phyloP scores from a whole-genome alignment of 2,888 invertebrate genomes.

The Andricus curvator region DNA sequence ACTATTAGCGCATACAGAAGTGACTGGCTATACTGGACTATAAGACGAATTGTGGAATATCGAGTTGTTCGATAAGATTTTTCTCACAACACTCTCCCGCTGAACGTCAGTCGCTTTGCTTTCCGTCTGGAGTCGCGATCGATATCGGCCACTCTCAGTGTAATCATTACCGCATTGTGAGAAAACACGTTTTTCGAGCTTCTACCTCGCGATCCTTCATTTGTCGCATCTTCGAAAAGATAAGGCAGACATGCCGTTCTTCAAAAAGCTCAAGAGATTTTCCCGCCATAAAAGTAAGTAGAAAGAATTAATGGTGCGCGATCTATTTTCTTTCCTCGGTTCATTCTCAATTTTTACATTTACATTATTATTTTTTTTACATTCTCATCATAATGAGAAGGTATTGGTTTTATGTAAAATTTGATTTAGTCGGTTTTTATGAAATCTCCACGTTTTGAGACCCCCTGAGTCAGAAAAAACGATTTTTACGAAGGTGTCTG shows the following conservation, averaged over 20 bases:
- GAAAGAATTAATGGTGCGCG: background rate
- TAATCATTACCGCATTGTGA: conserved; percentile 22
- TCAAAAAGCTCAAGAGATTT: conserved; percentile 72
- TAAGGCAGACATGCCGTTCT: conserved; percentile 68
- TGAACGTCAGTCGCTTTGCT: background rate
- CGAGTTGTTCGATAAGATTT: too few relatives aligned
- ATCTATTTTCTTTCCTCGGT: background rate
- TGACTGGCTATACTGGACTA: too few relatives aligned
- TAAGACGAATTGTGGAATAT: too few relatives aligned
- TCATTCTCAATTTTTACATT: background rate
- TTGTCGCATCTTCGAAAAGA: conserved; percentile 31
- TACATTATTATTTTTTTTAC: too few relatives aligned
- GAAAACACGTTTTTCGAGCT: conserved; percentile 28
- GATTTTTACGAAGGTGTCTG: too few relatives aligned
- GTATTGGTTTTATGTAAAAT: too few relatives aligned
- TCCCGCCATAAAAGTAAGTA: conserved; percentile 74
- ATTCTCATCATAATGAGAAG: too few relatives aligned
- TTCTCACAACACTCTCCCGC: too few relatives aligned
- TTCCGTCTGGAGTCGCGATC: background rate
- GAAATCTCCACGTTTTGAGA: too few relatives aligned
- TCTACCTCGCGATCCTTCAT: conserved; percentile 6
- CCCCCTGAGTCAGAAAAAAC: too few relatives aligned
- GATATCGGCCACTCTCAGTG: conserved; percentile 5
- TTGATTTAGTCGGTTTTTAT: too few relatives aligned
- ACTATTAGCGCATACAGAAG: too few relatives aligned